Evolutionary conservation across 2,113 vertebrate genomes (phyloP).

Genomic region (Delphinapterus leucas): DNA sequence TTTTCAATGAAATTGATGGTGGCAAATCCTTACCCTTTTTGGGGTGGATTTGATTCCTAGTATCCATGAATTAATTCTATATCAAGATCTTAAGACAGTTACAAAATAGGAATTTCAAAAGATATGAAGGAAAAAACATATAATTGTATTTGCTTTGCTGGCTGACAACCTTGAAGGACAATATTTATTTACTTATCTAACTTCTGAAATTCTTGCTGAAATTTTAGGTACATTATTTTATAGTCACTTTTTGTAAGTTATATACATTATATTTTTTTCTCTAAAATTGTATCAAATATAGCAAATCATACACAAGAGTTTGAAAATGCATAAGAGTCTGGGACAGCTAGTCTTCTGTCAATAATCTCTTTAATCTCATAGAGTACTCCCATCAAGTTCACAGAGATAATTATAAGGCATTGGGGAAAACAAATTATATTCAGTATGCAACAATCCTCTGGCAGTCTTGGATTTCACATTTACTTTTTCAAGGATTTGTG

Average conservation of each 20-base stretch:
- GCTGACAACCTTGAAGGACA: neutral
- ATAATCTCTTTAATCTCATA: neutral
- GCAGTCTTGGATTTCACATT: neutral
- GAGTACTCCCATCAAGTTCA: neutral
- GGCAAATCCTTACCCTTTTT: neutral
- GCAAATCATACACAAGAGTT: neutral
- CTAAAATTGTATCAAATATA: neutral
- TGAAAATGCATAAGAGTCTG: neutral
- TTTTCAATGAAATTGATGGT: neutral
- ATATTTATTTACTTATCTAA: neutral
- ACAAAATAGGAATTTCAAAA: neutral
- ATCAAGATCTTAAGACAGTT: neutral
- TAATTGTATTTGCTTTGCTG: neutral
- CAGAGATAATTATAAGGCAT: neutral
- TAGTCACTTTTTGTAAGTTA: neutral
- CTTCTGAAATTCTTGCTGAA: neutral
- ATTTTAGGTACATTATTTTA: neutral
- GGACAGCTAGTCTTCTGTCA: neutral
- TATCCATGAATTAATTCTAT: neutral
- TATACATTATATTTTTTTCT: conserved; percentile 6
- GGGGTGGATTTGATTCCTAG: neutral
- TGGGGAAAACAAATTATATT: neutral
- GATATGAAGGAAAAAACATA: neutral
- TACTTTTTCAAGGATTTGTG: neutral
- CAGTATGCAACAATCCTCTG: neutral